phyloP scores from a whole-genome alignment of 2,113 vertebrate genomes.

The Beaufortia kweichowensis region DNA sequence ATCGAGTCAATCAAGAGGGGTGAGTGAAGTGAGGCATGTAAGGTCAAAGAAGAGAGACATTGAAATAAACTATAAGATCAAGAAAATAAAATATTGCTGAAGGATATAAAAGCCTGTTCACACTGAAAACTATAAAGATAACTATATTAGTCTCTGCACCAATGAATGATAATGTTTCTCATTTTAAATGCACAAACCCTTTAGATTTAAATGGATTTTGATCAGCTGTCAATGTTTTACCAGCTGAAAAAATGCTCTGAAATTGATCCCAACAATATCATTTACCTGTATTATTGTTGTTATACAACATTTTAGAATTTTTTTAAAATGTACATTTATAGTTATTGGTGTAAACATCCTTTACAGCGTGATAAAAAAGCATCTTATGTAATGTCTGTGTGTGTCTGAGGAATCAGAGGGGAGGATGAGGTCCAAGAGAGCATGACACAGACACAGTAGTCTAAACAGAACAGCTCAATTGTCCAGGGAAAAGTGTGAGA shows the following conservation, averaged over 20 bases:
- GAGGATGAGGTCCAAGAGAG: conserved; percentile 13
- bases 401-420: not conserved
- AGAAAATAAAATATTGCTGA: not conserved
- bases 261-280: too few species aligned
- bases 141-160: too few species aligned
- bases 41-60: not conserved
- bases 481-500: conserved; percentile 33
- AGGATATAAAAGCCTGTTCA: conserved; percentile 1
- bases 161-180: too few species aligned
- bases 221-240: too few species aligned
- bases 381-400: not conserved
- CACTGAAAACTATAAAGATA: too few species aligned
- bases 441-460: conserved; percentile 39
- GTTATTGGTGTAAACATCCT: too few species aligned
- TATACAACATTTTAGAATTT: too few species aligned
- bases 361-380: not conserved
- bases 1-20: not conserved
- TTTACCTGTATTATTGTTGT: too few species aligned
- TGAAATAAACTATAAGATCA: not conserved
- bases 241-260: too few species aligned
- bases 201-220: too few species aligned
- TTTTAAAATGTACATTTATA: too few species aligned
- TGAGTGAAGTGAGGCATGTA: not conserved
- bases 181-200: too few species aligned
- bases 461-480: conserved; percentile 36